A percentile compares a stretch with the other conserved stretches of the same genome.
These are phyloP conservation scores for Choristoneura rosaceana DNA, from an alignment of 2,888 invertebrate species.

Conservation along the genomic window DNA sequence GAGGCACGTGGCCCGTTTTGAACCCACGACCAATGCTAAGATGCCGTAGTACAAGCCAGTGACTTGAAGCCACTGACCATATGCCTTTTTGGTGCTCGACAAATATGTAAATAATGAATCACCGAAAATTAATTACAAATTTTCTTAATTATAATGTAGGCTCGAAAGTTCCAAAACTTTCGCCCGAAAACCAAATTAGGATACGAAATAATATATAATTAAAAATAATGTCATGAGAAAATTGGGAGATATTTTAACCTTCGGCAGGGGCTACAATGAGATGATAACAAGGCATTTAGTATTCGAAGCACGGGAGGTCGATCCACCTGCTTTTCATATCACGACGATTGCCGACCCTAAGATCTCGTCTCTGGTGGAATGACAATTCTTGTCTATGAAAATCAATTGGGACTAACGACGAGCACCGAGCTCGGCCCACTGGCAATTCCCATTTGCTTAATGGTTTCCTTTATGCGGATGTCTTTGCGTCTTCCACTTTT, in stretches of 20 bases:
- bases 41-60: no score
- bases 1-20: no score
- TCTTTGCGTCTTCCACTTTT: slow-evolving; percentile 51
- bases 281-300: slow-evolving; percentile 80
- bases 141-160: slow-evolving; percentile 13
- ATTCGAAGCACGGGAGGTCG: slow-evolving; percentile 75
- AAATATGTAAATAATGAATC: no score
- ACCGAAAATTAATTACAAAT: slow-evolving; percentile 12
- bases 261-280: slow-evolving; percentile 71
- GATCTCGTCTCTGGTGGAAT: slow-evolving; percentile 74
- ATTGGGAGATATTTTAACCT: slow-evolving; percentile 72
- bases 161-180: slow-evolving; percentile 17
- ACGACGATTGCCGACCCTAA: slow-evolving; percentile 80
- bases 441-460: slow-evolving; percentile 79
- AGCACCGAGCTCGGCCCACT: slow-evolving; percentile 58
- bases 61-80: no score
- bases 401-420: slow-evolving; percentile 78
- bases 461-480: slow-evolving; percentile 70
- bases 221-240: slow-evolving; percentile 66
- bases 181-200: slow-evolving; percentile 59
- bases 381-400: slow-evolving; percentile 81
- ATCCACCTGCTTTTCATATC: slow-evolving; percentile 84
- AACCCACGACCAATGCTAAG: no score
- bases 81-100: no score
- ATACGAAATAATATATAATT: slow-evolving; percentile 62